Evolutionary conservation across 1,140 invertebrate species (phyloP).

Genomic region (Procambarus clarkii): DNA sequence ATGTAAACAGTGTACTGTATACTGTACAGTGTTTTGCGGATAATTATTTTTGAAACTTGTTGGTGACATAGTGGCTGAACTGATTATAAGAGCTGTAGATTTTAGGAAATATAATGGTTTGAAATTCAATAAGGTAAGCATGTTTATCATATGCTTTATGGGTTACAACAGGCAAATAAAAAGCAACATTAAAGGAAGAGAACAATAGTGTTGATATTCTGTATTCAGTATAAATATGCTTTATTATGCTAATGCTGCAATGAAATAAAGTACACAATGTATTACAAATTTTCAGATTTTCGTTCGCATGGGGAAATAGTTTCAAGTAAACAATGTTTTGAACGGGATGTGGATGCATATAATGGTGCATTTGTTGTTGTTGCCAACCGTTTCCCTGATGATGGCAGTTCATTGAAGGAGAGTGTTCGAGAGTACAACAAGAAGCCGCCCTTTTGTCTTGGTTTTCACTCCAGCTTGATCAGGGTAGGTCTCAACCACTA

Average conservation of each 20-base stretch:
- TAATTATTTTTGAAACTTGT: too few relatives aligned
- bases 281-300: background rate
- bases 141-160: too few relatives aligned
- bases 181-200: background rate
- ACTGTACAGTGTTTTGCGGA: too few relatives aligned
- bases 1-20: too few relatives aligned
- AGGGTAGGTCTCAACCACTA: constrained; percentile 17
- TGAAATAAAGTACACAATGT: background rate
- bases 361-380: constrained; percentile 34
- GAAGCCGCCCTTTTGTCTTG: constrained; percentile 36
- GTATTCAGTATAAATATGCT: too few relatives aligned
- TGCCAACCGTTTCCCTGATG: constrained; percentile 32
- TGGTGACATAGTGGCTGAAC: too few relatives aligned
- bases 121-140: too few relatives aligned
- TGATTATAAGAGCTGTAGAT: too few relatives aligned
- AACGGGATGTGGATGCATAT: constrained; percentile 7
- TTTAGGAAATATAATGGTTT: too few relatives aligned
- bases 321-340: background rate
- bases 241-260: too few relatives aligned
- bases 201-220: background rate
- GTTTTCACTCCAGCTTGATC: background rate
- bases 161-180: too few relatives aligned
- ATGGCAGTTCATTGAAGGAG: background rate
- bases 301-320: background rate
- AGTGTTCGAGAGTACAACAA: constrained; percentile 42